These are phyloP conservation scores for Lithobius niger DNA, from an alignment of 1,140 invertebrate genomes.

Conservation along the genomic window DNA sequence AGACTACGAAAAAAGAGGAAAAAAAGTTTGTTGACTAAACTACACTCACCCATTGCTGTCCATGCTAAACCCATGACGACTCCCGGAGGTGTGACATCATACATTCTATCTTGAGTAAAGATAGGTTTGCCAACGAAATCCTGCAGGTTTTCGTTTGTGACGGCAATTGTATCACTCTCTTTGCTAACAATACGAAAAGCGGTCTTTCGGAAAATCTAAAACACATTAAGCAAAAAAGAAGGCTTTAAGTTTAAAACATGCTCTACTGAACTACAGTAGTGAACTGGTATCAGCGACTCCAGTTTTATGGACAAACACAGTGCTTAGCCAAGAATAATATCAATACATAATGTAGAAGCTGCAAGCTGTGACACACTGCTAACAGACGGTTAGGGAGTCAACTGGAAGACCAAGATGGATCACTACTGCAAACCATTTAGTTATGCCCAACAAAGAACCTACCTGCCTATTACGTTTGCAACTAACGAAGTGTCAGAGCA, in stretches of 20 bases:
- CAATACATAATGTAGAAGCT: too few species aligned
- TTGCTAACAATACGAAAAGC: slow-evolving; percentile 87
- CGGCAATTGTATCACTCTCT: slow-evolving; percentile 49
- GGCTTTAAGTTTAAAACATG: slow-evolving; percentile 2
- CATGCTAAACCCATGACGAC: slow-evolving; percentile 98
- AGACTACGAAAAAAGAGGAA: slow-evolving; percentile 1
- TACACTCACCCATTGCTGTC: slow-evolving; percentile 82
- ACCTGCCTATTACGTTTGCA: too few species aligned
- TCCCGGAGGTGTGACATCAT: slow-evolving; percentile 78
- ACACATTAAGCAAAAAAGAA: slow-evolving; percentile 7
- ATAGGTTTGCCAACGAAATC: slow-evolving; percentile 93
- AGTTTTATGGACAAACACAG: too few species aligned
- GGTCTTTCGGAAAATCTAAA: slow-evolving; percentile 73
- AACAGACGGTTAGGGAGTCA: too few species aligned
- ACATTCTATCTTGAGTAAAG: slow-evolving; percentile 91
- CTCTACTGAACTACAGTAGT: too few species aligned
- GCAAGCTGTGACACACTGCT: too few species aligned
- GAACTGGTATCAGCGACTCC: too few species aligned
- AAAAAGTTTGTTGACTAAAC: slow-evolving; percentile 1
- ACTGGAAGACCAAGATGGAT: too few species aligned
- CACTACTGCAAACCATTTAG: too few species aligned
- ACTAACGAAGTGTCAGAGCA: too few species aligned
- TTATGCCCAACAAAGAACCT: too few species aligned
- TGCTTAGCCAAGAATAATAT: too few species aligned
- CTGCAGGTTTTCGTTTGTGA: slow-evolving; percentile 59